A percentile compares a stretch with the other conserved stretches of the same genome.
Conservation (phyloP, 1,140 invertebrate species). For the Agrypnia vestita region DNA sequence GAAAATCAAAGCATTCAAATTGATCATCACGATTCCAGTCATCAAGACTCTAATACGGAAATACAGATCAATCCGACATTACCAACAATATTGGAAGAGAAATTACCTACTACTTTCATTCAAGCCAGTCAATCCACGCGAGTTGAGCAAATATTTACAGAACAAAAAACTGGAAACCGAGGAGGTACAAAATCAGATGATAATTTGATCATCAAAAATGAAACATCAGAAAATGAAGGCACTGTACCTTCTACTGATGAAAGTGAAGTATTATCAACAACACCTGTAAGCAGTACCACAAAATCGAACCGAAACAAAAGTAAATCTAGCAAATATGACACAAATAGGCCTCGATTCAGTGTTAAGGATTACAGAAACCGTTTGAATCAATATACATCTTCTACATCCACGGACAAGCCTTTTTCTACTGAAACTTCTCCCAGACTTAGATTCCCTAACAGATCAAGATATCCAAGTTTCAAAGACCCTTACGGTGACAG, state of each 20-base stretch:
- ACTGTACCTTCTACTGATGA: conserved; percentile 3
- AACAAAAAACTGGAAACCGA: conserved; percentile 54
- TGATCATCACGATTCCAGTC: conserved; percentile 1
- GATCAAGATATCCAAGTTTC: conserved; percentile 64
- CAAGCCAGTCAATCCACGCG: conserved; percentile 50
- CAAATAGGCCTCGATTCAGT: conserved; percentile 74
- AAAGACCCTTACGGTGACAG: conserved; percentile 63
- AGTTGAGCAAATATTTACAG: conserved; percentile 53
- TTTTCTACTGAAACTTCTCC: conserved; percentile 61
- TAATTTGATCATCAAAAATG: conserved; percentile 10
- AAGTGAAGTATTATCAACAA: conserved; percentile 59
- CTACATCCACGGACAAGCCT: conserved; percentile 70
- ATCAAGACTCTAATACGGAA: conserved; percentile 9
- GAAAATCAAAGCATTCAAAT: conserved; percentile 9
- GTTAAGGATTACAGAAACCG: conserved; percentile 76
- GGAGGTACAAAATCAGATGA: conserved; percentile 47
- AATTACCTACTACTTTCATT: conserved; percentile 31
- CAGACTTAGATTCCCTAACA: conserved; percentile 68
- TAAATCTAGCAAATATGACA: conserved; percentile 66
- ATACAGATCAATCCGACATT: conserved; percentile 28
- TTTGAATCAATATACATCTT: conserved; percentile 70
- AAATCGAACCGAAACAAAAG: conserved; percentile 63
- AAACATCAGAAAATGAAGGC: conserved; percentile 2
- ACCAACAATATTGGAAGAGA: conserved; percentile 43
- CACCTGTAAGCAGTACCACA: conserved; percentile 61